Evolutionary conservation across 2,888 invertebrate species (phyloP), one percentile per base, ranked within the genome.

Genomic region (Toxonevra muliebris): DNA sequence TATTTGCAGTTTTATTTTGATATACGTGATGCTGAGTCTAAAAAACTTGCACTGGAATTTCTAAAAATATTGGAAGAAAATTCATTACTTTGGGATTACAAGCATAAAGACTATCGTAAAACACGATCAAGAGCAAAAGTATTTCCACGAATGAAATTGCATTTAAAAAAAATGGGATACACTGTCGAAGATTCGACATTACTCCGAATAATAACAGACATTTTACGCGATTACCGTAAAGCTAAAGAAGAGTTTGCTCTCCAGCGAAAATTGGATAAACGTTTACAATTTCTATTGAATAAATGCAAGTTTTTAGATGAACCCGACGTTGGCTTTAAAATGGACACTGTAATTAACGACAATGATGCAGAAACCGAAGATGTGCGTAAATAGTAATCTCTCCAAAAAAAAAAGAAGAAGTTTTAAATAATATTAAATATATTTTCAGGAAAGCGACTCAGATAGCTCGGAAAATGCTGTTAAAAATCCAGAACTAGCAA

Each of bases 121-220:
- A 66, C 69, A 3, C 59, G 40, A 13, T 69, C 72, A 7, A 72
- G 74, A 13, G 71, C 72, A 13, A 48, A 65, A 1, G 78, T 80
- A 7, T 67, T 67, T n/a, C 63, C 69, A 40, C 68, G 77, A 2
- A 74, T 76, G 4, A 40, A 40, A 9, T 73, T 76, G 3, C 65
- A 77, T 52, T 68, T 72, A 48, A 11, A 48, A 2, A 68, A 71
- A 11, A 68, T 70, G 20, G 52, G 65, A 0, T 68, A 76, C 0
- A 30, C 68, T 5, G 71, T 79, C 7, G 70, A 64, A 7, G 75
- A 79, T 19, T 65, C 62, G 11, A 53, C 70, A 1, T 43, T 79
- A 0, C 76, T 71, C 13, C 53, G 67, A n/a, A 73, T 75, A n/a
- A 74, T 79, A n/a, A 76, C 71, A 11, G 76, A 73, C 42, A 65